Evolutionary conservation across 1,140 invertebrate species (phyloP).

Genomic region (Cepaea nemoralis): DNA sequence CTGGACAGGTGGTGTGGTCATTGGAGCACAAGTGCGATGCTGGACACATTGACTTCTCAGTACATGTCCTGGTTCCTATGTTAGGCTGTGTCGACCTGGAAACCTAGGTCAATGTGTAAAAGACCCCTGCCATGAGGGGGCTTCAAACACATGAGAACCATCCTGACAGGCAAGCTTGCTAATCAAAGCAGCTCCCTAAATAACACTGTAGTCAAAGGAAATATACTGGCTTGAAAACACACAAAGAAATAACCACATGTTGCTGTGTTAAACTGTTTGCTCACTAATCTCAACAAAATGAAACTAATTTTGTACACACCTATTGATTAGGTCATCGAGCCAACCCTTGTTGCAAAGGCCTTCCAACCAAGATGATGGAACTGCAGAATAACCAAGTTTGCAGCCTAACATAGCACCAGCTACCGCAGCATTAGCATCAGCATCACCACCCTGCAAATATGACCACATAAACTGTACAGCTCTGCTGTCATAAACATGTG

Average conservation of each 20-base stretch:
- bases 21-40: no score
- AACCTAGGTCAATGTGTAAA: no score
- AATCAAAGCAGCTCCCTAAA: not conserved
- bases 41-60: no score
- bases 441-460: constrained; percentile 65
- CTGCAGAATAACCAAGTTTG: constrained; percentile 63
- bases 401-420: constrained; percentile 67
- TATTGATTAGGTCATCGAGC: constrained; percentile 63
- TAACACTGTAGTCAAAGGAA: not conserved
- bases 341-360: constrained; percentile 56
- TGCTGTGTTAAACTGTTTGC: not conserved
- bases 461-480: no score
- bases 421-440: constrained; percentile 67
- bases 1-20: no score
- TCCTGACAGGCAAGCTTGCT: not conserved
- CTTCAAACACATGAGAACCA: no score
- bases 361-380: constrained; percentile 63
- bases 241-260: not conserved
- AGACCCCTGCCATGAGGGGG: no score
- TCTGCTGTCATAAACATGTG: no score
- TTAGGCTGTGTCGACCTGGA: no score
- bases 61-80: no score
- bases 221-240: not conserved
- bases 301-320: constrained; percentile 47
- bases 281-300: not conserved